Conservation (phyloP, 2,888 invertebrate genomes). For the Corythucha ciliata region DNA sequence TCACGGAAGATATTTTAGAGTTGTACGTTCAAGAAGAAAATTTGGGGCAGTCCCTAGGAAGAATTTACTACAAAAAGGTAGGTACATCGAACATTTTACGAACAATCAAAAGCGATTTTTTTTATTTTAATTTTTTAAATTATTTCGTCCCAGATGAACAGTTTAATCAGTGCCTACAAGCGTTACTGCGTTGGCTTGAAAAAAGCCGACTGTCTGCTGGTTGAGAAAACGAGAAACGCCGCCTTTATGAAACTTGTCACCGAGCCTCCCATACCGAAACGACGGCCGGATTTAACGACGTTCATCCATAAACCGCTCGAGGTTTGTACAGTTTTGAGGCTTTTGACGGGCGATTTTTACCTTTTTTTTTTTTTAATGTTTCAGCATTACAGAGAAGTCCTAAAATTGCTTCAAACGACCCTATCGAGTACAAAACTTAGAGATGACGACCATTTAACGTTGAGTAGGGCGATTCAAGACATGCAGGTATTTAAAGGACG, state of each 20-base stretch:
- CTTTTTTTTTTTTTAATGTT: too few species aligned
- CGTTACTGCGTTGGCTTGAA: slow-evolving; percentile 76
- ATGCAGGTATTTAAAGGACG: too few species aligned
- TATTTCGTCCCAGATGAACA: slow-evolving; percentile 46
- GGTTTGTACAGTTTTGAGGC: too few species aligned
- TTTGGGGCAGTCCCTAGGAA: slow-evolving; percentile 56
- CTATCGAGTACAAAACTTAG: slow-evolving; percentile 44
- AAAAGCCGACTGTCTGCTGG: slow-evolving; percentile 74
- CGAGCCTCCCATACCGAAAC: slow-evolving; percentile 68
- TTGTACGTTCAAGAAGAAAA: slow-evolving; percentile 63
- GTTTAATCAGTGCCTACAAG: slow-evolving; percentile 67
- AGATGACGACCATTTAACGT: slow-evolving; percentile 45
- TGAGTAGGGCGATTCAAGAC: slow-evolving; percentile 43
- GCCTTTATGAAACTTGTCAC: slow-evolving; percentile 72
- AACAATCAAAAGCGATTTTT: too few species aligned
- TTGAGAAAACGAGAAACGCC: slow-evolving; percentile 52
- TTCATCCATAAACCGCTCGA: slow-evolving; percentile 76
- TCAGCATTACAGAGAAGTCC: slow-evolving; percentile 57
- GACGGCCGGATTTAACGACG: slow-evolving; percentile 74
- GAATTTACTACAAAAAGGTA: slow-evolving; percentile 56
- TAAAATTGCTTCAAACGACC: slow-evolving; percentile 51
- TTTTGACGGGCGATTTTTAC: too few species aligned
- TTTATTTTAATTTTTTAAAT: slow-evolving; percentile 10
- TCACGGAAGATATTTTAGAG: slow-evolving; percentile 74
- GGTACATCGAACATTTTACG: too few species aligned